A percentile compares a stretch with the other conserved stretches of the same genome.
These are phyloP conservation scores for Varanus komodoensis DNA, from an alignment of 2,113 vertebrate genomes.

Conservation along the genomic window DNA sequence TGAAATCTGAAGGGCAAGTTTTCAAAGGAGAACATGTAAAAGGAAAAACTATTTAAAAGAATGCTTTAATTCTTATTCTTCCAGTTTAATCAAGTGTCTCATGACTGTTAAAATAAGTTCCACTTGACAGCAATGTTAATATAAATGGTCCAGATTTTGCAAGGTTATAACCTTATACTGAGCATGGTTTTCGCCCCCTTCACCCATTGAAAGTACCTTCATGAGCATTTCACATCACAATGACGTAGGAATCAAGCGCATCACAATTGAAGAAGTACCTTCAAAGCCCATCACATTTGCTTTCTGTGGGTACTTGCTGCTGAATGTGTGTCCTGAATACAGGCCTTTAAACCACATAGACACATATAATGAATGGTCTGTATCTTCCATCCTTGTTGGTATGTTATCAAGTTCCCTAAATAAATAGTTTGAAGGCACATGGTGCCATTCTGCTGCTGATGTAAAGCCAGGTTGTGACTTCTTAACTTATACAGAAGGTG, in stretches of 20 bases:
- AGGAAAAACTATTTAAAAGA: conserved; percentile 36
- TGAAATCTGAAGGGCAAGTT: conserved; percentile 42
- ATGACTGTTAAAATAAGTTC: background rate
- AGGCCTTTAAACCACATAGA: too few species aligned
- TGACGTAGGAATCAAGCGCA: background rate
- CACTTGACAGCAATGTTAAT: background rate
- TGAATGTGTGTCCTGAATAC: too few species aligned
- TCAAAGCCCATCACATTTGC: background rate
- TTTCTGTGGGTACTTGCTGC: background rate
- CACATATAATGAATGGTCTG: background rate
- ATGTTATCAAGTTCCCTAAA: background rate
- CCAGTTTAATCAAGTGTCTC: background rate
- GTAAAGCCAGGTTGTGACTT: too few species aligned
- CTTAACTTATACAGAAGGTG: too few species aligned
- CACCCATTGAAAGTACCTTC: background rate
- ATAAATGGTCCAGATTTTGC: background rate
- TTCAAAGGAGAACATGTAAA: conserved; percentile 36
- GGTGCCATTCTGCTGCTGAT: too few species aligned
- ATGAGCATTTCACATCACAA: background rate
- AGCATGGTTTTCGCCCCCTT: background rate
- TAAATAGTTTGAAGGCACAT: too few species aligned
- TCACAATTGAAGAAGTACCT: background rate
- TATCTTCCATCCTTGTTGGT: background rate
- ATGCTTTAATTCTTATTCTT: conserved; percentile 32
- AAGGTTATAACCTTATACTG: background rate